These are phyloP conservation scores for Cotesia typhae DNA, from an alignment of 1,140 invertebrate genomes.

Conservation along the genomic window DNA sequence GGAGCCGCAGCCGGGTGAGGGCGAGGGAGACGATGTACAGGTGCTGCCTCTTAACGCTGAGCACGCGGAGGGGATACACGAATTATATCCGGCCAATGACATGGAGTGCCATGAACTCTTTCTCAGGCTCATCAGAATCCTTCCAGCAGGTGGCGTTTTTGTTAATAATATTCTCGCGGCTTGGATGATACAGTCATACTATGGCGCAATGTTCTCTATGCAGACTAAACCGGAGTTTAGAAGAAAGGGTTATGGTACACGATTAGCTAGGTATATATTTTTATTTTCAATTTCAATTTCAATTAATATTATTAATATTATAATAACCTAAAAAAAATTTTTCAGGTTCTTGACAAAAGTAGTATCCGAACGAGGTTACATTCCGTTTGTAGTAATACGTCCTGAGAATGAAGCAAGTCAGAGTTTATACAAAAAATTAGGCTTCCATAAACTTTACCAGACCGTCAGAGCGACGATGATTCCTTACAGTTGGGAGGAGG, in stretches of 20 bases:
- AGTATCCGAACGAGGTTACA: conserved; percentile 78
- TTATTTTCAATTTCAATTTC: conserved; percentile 23
- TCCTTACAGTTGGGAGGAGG: conserved; percentile 62
- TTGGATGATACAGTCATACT: conserved; percentile 89
- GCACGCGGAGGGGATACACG: conserved; percentile 81
- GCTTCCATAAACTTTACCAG: conserved; percentile 79
- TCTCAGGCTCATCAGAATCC: conserved; percentile 76
- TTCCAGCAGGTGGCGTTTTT: conserved; percentile 83
- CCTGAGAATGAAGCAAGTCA: conserved; percentile 85
- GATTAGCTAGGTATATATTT: conserved; percentile 57
- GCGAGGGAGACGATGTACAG: conserved; percentile 47
- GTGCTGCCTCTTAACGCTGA: conserved; percentile 73
- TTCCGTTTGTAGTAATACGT: conserved; percentile 85
- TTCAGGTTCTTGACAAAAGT: conserved; percentile 71
- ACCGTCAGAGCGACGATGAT: conserved; percentile 79
- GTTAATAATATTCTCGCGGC: conserved; percentile 74
- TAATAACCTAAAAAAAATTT: neutral
- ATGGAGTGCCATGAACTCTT: conserved; percentile 85
- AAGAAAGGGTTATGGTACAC: conserved; percentile 74
- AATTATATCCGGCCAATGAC: conserved; percentile 84
- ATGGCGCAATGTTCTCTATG: conserved; percentile 91
- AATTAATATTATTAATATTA: neutral
- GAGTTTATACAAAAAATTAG: conserved; percentile 80
- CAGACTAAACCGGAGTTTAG: conserved; percentile 82
- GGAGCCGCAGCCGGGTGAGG: neutral